A percentile compares a stretch with the other conserved stretches of the same genome.
phyloP scores from a whole-genome alignment of 2,797 vertebrate species.

The Acanthiza pusilla region DNA sequence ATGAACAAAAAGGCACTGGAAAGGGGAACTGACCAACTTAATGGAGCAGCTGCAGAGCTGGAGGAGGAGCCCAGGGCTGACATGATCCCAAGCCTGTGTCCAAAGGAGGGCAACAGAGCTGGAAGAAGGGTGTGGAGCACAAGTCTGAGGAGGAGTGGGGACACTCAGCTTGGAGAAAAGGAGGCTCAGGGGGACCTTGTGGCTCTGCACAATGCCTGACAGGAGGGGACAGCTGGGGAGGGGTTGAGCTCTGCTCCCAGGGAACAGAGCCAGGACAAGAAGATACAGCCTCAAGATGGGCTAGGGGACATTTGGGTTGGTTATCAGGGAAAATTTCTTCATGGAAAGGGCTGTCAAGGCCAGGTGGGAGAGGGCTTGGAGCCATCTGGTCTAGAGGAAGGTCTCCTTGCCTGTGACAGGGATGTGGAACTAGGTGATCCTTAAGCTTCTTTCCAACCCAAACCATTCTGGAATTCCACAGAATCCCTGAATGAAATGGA shows the following conservation, averaged over 20 bases:
- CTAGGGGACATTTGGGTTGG: fast-evolving
- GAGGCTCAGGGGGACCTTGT: background rate
- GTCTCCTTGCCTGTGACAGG: background rate
- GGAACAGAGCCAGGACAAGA: background rate
- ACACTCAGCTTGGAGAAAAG: background rate
- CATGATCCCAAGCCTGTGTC: fast-evolving
- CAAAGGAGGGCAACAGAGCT: background rate
- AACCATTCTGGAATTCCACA: background rate
- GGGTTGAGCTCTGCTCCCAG: background rate
- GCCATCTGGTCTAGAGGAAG: background rate
- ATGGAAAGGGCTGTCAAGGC: background rate
- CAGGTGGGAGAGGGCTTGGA: background rate
- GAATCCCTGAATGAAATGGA: background rate
- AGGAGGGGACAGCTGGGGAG: background rate
- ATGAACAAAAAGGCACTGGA: background rate
- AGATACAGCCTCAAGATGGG: background rate
- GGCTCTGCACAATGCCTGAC: background rate
- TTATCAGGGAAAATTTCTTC: background rate
- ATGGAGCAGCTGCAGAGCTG: background rate
- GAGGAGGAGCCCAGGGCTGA: background rate
- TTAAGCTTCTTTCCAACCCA: background rate
- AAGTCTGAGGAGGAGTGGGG: background rate
- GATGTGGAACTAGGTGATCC: background rate
- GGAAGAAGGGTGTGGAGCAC: background rate
- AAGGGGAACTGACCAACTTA: fast-evolving